Evolutionary conservation across 2,888 invertebrate species (phyloP).

Genomic region (Nemurella pictetii): DNA sequence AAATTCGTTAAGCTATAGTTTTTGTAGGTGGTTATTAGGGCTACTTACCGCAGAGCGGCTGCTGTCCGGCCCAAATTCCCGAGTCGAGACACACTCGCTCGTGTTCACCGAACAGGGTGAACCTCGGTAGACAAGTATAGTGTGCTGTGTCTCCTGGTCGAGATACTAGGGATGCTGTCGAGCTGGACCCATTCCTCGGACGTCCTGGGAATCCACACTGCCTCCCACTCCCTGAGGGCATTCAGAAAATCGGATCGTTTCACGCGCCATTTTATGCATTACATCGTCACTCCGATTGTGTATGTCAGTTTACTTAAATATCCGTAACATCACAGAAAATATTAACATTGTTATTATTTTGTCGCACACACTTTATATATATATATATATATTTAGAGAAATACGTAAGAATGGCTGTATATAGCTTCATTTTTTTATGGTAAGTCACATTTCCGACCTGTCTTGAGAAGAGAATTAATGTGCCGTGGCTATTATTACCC

Average conservation of each 20-base stretch:
- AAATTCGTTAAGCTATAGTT: background rate
- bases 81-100: conserved; percentile 47
- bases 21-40: background rate
- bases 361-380: conserved; percentile 10
- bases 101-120: conserved; percentile 47
- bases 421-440: conserved; percentile 36
- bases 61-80: conserved; percentile 47
- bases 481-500: conserved; percentile 36
- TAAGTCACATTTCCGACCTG: conserved; percentile 39
- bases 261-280: background rate
- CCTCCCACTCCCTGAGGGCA: background rate
- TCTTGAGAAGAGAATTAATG: conserved; percentile 35
- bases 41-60: conserved; percentile 48
- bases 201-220: conserved; percentile 48
- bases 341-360: background rate
- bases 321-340: background rate
- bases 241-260: background rate
- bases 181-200: conserved; percentile 47
- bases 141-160: conserved; percentile 45
- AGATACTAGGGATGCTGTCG: conserved; percentile 43
- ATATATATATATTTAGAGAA: background rate
- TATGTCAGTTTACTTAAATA: too few species aligned
- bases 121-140: conserved; percentile 46
- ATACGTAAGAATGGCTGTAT: conserved; percentile 22
- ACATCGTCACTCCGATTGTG: background rate